phyloP scores from a whole-genome alignment of 2,888 invertebrate species.

The Eupithecia tripunctaria region DNA sequence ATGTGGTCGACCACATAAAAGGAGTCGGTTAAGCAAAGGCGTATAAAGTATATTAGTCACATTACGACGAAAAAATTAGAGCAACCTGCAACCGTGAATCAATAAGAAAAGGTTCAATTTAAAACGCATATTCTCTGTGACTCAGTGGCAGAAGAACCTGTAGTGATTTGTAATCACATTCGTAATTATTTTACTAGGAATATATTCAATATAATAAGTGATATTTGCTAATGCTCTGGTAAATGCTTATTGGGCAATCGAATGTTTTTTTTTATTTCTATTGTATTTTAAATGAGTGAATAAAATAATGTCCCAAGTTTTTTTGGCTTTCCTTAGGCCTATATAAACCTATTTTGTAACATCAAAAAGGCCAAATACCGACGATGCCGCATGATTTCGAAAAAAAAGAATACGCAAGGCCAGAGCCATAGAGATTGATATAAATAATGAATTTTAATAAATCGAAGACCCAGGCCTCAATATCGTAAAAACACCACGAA shows the following conservation, averaged over 20 bases:
- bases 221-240: background rate
- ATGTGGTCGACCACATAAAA: constrained; percentile 43
- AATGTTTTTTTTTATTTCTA: background rate
- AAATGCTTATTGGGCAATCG: background rate
- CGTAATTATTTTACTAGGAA: constrained; percentile 73
- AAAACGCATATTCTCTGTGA: constrained; percentile 49
- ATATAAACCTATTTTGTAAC: background rate
- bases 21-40: constrained; percentile 17
- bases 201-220: constrained; percentile 28
- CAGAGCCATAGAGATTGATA: no score
- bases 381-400: background rate
- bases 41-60: constrained; percentile 67
- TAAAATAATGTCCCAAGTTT: background rate
- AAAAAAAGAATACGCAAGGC: no score
- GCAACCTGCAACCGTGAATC: constrained; percentile 18
- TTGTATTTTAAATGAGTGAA: background rate
- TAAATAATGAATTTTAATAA: no score
- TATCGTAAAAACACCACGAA: background rate
- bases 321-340: background rate
- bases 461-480: background rate
- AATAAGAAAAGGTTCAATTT: constrained; percentile 6
- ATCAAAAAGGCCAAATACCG: background rate
- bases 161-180: constrained; percentile 44
- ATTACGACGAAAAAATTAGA: constrained; percentile 12
- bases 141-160: constrained; percentile 52